Conservation (phyloP, 2,888 invertebrate genomes). For the Podotricha telesiphe region DNA sequence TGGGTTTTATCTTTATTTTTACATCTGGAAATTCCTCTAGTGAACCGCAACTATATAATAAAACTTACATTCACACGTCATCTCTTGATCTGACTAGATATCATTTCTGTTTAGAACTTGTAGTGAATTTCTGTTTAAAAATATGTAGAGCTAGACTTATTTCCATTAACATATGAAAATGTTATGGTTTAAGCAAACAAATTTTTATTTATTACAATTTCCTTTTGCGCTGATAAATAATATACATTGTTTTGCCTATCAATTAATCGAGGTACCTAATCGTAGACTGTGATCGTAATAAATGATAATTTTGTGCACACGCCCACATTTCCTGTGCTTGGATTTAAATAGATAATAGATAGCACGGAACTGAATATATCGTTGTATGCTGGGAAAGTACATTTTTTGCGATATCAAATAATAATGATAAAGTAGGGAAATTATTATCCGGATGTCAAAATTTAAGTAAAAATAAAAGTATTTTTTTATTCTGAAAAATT, state of each 20-base stretch:
- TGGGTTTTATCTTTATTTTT: slow-evolving; percentile 17
- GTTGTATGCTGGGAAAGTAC: slow-evolving; percentile 15
- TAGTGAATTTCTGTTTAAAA: no score
- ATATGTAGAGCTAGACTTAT: no score
- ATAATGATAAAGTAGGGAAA: background rate
- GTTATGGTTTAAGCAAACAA: background rate
- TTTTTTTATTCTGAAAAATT: no score
- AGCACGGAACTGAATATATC: slow-evolving; percentile 6
- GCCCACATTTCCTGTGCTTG: slow-evolving; percentile 28
- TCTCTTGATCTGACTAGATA: background rate
- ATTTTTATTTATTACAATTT: background rate
- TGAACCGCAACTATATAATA: slow-evolving; percentile 2
- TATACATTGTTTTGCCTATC: slow-evolving; percentile 18
- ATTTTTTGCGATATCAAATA: background rate
- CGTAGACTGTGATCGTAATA: slow-evolving; percentile 20
- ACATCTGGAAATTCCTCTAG: slow-evolving; percentile 26
- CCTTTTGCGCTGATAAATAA: slow-evolving; percentile 1
- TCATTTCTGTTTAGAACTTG: background rate
- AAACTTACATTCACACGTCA: slow-evolving; percentile 5
- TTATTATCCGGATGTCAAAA: no score
- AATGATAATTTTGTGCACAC: slow-evolving; percentile 30
- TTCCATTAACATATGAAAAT: background rate
- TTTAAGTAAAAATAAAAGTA: no score
- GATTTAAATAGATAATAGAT: slow-evolving; percentile 29
- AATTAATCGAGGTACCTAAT: slow-evolving; percentile 26